Conservation (phyloP, 2,888 invertebrate genomes). For the Serrognathus titanus region DNA sequence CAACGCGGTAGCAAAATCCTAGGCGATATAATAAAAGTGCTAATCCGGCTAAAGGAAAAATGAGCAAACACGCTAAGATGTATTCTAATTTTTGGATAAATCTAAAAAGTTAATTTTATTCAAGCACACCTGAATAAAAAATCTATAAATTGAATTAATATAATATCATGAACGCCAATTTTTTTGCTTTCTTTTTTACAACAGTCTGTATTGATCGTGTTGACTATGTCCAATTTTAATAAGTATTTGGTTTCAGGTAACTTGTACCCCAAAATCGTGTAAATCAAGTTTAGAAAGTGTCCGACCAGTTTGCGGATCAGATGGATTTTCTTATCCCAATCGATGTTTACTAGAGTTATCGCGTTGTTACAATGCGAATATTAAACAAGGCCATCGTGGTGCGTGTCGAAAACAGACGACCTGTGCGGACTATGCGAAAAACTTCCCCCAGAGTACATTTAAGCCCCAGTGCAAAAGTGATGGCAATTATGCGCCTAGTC, state of each 20-base stretch:
- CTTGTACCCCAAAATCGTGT: constrained; percentile 43
- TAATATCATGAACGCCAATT: no score
- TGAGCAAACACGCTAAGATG: no score
- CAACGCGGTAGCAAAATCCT: no score
- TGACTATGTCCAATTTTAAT: background rate
- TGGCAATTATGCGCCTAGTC: constrained; percentile 80
- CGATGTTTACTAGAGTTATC: constrained; percentile 74
- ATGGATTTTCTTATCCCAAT: constrained; percentile 78
- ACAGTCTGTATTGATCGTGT: no score
- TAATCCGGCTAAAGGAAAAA: no score
- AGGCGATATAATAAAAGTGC: no score
- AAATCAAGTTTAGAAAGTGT: constrained; percentile 32
- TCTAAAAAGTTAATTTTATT: no score
- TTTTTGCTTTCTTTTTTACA: background rate
- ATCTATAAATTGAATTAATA: no score
- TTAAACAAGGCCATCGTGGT: constrained; percentile 71
- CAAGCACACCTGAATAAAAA: no score
- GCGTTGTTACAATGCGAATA: constrained; percentile 71
- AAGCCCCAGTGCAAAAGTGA: constrained; percentile 78
- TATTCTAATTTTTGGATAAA: no score
- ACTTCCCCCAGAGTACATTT: constrained; percentile 42
- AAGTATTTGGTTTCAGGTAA: constrained; percentile 11
- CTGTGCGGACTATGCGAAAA: constrained; percentile 30
- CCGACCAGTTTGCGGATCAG: constrained; percentile 70
- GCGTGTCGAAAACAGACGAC: constrained; percentile 54